Evolutionary conservation across 2,888 invertebrate species (phyloP).

Genomic region (Netelia inedita): DNA sequence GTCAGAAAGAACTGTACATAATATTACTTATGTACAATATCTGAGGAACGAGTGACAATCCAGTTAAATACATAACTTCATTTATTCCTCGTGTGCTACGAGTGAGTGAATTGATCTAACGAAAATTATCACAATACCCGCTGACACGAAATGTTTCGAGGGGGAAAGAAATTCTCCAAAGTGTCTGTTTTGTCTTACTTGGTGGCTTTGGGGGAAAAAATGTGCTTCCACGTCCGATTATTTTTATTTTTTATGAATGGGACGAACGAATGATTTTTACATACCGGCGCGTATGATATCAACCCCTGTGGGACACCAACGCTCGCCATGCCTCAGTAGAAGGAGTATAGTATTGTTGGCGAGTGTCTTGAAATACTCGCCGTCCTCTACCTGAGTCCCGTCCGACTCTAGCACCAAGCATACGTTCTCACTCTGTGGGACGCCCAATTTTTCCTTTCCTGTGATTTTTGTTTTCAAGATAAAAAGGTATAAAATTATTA

Average conservation of each 20-base stretch:
- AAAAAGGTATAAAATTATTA: not conserved
- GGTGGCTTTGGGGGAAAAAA: no score
- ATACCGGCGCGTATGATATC: slow-evolving; percentile 97
- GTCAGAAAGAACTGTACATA: slow-evolving; percentile 46
- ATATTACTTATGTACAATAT: slow-evolving; percentile 20
- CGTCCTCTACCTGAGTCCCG: slow-evolving; percentile 98
- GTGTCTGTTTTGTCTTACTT: no score
- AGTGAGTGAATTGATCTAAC: slow-evolving; percentile 14
- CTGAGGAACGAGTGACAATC: slow-evolving; percentile 39
- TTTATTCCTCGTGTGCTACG: slow-evolving; percentile 3
- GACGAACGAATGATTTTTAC: slow-evolving; percentile 71
- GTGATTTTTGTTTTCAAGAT: slow-evolving; percentile 54
- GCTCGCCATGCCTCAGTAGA: slow-evolving; percentile 95
- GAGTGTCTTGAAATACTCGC: slow-evolving; percentile 97
- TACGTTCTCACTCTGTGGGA: slow-evolving; percentile 94
- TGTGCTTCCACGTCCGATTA: no score
- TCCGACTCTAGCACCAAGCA: slow-evolving; percentile 97
- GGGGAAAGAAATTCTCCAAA: not conserved
- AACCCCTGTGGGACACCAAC: slow-evolving; percentile 97
- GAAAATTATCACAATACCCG: not conserved
- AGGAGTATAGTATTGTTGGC: slow-evolving; percentile 96
- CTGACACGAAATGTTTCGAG: not conserved
- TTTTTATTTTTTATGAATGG: not conserved
- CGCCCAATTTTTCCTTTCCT: slow-evolving; percentile 96
- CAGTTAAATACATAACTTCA: slow-evolving; percentile 16